Evolutionary conservation across 2,113 vertebrate genomes (phyloP), one percentile per base, ranked within the genome.

Genomic region (Halcyon senegalensis): DNA sequence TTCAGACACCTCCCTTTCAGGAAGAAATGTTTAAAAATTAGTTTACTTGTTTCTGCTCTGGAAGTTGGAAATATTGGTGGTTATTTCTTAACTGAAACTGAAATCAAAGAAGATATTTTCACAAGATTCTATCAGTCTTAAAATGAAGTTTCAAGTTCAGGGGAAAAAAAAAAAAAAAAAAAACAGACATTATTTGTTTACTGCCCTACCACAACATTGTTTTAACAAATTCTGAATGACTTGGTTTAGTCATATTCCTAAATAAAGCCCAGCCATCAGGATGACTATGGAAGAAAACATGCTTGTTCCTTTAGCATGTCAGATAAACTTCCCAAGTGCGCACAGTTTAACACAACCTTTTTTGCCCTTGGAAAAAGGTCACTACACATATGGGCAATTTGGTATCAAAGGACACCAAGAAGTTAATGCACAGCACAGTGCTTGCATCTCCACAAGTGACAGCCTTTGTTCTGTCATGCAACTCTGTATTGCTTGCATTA

Each of bases 181-280:
- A 56, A 89, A 93, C 44, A 86, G 51, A 70, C 64, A 88, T 33
- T 7, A 48, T 74, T 92, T 74, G 60, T 87, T 92, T 78, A 86
- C 2, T 1, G 16, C 17, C 13, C 44, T 51, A 74, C 59, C 78
- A 91, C 59, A 94, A 43, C 55, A 86, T 0, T 24, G 59, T 73
- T 85, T 70, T 88, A 90, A 80, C 66, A 78, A 93, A 86, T 64
- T 79, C 48, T 90, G 56, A 25, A 89, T 89, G 91, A 89, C 56
- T 78, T 87, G 43, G 80, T 97, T 77, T 95, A 95, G 77, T 89
- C 86, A 86, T 9, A 39, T 86, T 94, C 67, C 69, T 93, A 96
- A 94, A 30, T 33, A 96, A 97, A 53, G 23, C 35, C 69, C 82
- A 95, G 5, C n/a, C n/a, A 67, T n/a, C 33, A 60, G n/a, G 7